These are phyloP conservation scores for Microplitis demolitor DNA, from an alignment of 1,140 invertebrate genomes.

Conservation along the genomic window DNA sequence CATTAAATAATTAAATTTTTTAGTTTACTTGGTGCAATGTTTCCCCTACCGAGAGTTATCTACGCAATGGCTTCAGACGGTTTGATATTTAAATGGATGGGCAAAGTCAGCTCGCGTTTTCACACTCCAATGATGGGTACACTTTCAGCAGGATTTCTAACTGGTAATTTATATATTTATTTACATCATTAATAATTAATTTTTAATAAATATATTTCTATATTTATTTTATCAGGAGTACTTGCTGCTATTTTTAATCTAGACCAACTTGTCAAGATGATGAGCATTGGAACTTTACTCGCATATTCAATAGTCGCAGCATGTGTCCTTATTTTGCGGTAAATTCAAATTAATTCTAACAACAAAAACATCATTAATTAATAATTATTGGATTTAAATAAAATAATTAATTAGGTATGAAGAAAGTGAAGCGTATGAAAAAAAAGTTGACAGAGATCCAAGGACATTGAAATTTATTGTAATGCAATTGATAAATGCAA, in stretches of 20 bases:
- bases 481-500: slow-evolving; percentile 60
- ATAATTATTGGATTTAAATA: not conserved
- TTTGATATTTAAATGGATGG: slow-evolving; percentile 76
- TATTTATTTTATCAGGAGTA: slow-evolving; percentile 57
- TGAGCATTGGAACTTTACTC: slow-evolving; percentile 84
- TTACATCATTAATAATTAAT: not conserved
- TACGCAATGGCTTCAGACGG: slow-evolving; percentile 89
- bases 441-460: slow-evolving; percentile 43
- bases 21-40: slow-evolving; percentile 85
- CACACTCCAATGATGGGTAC: slow-evolving; percentile 84
- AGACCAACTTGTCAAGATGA: slow-evolving; percentile 79
- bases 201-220: not conserved
- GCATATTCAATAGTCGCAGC: slow-evolving; percentile 83
- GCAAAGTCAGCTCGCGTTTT: slow-evolving; percentile 70
- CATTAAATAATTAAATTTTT: slow-evolving; percentile 9
- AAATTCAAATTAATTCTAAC: slow-evolving; percentile 32
- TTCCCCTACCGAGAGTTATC: slow-evolving; percentile 81
- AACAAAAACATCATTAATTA: not conserved
- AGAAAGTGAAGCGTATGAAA: slow-evolving; percentile 48
- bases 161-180: slow-evolving; percentile 61
- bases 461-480: slow-evolving; percentile 42
- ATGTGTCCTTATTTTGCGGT: slow-evolving; percentile 77
- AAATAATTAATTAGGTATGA: slow-evolving; percentile 48
- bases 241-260: slow-evolving; percentile 80
- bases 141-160: slow-evolving; percentile 73